Conservation (phyloP, 30 jellyfish, hydroid and myxozoan genomes). For the Hydra vulgaris region DNA sequence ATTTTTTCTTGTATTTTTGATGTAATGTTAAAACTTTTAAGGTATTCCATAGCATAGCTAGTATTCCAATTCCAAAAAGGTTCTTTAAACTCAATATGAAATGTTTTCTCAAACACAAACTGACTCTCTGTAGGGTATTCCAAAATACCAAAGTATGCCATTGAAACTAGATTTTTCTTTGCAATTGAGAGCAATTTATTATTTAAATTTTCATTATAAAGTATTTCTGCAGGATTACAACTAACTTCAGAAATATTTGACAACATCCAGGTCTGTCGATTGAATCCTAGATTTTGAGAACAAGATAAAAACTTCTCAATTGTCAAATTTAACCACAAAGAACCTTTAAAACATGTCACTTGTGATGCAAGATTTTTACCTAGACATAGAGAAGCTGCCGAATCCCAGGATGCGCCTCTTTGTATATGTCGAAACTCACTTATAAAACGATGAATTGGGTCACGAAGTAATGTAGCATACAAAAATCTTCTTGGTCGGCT, state of each 20-base stretch:
- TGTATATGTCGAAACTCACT: constrained; percentile 87
- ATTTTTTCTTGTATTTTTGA: constrained; percentile 18
- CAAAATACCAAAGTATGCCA: constrained; percentile 51
- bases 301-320: constrained; percentile 45
- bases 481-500: constrained; percentile 16
- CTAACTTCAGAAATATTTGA: constrained; percentile 41
- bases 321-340: constrained; percentile 32
- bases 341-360: constrained; percentile 45
- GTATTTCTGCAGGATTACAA: constrained; percentile 24
- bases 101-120: constrained; percentile 68
- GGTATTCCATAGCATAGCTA: constrained; percentile 59
- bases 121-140: constrained; percentile 74
- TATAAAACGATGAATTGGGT: constrained; percentile 56
- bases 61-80: constrained; percentile 45
- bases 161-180: constrained; percentile 19
- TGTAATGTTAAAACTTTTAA: constrained; percentile 16
- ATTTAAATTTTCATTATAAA: constrained; percentile 14
- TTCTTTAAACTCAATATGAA: constrained; percentile 37
- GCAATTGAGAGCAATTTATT: constrained; percentile 44
- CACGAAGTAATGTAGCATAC: constrained; percentile 56
- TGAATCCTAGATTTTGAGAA: constrained; percentile 48
- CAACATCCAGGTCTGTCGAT: constrained; percentile 85
- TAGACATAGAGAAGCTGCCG: constrained; percentile 38
- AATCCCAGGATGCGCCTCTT: constrained; percentile 85
- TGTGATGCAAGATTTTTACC: constrained; percentile 13